Evolutionary conservation across 53 echinoderm and acorn worm species (phyloP).

Genomic region (Holothuria leucospilota): DNA sequence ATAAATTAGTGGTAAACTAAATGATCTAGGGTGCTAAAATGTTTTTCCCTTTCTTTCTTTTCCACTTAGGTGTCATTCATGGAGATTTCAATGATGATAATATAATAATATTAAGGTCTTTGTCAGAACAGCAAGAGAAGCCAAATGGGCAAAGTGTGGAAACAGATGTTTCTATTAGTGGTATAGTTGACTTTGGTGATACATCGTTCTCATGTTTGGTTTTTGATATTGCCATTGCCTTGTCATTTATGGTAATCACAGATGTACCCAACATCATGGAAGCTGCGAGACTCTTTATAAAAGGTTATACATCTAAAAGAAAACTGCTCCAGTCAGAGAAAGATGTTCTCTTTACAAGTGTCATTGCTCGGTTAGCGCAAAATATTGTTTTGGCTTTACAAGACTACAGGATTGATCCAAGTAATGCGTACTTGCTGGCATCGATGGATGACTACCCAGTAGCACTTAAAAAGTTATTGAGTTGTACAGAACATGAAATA

Average conservation of each 20-base stretch:
- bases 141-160: neutral
- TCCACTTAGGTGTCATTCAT: constrained; percentile 68
- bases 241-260: constrained; percentile 55
- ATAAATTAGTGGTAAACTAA: too few species aligned
- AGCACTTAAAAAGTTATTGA: constrained; percentile 33
- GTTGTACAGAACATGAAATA: constrained; percentile 22
- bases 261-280: constrained; percentile 43
- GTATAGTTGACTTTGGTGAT: constrained; percentile 68
- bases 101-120: constrained; percentile 35
- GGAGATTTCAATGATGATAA: constrained; percentile 71
- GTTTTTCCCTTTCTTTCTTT: neutral
- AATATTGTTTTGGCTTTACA: constrained; percentile 57
- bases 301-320: constrained; percentile 52
- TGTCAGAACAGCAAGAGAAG: neutral
- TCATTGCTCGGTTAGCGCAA: constrained; percentile 38
- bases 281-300: constrained; percentile 58
- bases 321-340: constrained; percentile 50
- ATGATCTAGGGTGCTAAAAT: too few species aligned
- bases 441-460: constrained; percentile 45
- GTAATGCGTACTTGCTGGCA: constrained; percentile 46
- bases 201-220: constrained; percentile 49
- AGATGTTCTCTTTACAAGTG: constrained; percentile 49
- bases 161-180: constrained; percentile 31
- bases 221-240: constrained; percentile 62
- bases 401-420: constrained; percentile 42